These are phyloP conservation scores for Neofelis nebulosa DNA, from an alignment of 2,113 vertebrate species.

Conservation along the genomic window DNA sequence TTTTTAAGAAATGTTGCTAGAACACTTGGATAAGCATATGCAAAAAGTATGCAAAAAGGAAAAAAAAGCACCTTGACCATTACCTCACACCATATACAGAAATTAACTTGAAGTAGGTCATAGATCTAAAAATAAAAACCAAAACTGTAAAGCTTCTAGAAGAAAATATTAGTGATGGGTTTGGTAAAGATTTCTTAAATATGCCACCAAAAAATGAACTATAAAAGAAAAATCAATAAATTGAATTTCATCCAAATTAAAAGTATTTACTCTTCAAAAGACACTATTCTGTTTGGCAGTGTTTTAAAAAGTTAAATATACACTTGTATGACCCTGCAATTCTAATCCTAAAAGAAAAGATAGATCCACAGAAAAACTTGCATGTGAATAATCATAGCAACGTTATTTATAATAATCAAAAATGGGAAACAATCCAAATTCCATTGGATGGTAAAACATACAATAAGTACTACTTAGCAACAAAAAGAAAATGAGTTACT, in stretches of 20 bases:
- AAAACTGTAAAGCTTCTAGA: conserved; percentile 1
- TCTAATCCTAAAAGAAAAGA: not conserved
- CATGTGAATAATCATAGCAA: not conserved
- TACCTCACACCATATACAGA: not conserved
- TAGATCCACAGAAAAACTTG: not conserved
- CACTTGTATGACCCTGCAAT: not conserved
- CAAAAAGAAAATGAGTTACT: not conserved
- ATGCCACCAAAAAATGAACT: not conserved
- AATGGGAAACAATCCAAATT: not conserved
- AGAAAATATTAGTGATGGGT: not conserved
- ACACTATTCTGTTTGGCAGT: not conserved
- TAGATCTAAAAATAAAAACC: not conserved
- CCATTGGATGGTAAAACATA: not conserved
- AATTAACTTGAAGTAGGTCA: conserved; percentile 23
- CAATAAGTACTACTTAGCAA: not conserved
- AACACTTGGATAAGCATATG: not conserved
- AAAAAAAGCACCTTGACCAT: not conserved
- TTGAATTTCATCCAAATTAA: conserved; percentile 3
- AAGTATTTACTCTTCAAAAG: not conserved
- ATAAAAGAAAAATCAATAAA: not conserved
- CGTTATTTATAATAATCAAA: not conserved
- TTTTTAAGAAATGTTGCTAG: conserved; percentile 15
- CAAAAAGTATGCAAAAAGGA: not conserved
- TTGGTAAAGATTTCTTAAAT: not conserved
- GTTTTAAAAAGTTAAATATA: not conserved